Evolutionary conservation across 2,113 vertebrate species (phyloP).

Genomic region (Eurypyga helias): DNA sequence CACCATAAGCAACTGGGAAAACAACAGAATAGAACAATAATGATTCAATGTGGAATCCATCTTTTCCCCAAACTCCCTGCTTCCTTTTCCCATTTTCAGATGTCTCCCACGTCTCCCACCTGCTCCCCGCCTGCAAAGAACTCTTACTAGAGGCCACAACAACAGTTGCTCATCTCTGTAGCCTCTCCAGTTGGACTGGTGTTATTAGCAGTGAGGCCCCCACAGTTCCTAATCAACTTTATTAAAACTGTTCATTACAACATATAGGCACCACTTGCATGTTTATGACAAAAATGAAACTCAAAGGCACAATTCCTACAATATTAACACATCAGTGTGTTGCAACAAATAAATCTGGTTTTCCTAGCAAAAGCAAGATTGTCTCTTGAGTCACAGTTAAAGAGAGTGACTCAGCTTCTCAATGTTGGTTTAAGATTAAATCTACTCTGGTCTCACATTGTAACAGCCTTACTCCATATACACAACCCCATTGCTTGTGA

Average conservation of each 20-base stretch:
- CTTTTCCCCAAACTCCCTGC: not conserved
- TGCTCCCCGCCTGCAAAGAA: not conserved
- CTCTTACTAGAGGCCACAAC: not conserved
- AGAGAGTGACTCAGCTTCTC: not conserved
- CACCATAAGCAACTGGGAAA: not conserved
- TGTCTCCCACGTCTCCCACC: not conserved
- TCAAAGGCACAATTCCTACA: not conserved
- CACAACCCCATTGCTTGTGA: not conserved
- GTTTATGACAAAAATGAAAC: not conserved
- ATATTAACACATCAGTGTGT: not conserved
- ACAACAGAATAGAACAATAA: not conserved
- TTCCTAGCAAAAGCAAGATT: not conserved
- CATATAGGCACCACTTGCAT: fast-evolving
- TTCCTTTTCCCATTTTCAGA: not conserved
- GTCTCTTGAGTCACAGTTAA: not conserved
- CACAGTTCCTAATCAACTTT: not conserved
- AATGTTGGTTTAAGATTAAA: not conserved
- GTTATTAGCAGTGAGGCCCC: not conserved
- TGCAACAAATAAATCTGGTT: not conserved
- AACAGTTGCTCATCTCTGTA: not conserved
- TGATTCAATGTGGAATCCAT: not conserved
- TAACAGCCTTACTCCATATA: not conserved
- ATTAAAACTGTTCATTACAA: not conserved
- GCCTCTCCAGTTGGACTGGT: not conserved
- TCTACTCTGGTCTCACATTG: not conserved